Evolutionary conservation across 1,140 invertebrate species (phyloP), one percentile per base, ranked within the genome.

Genomic region (Portunus trituberculatus): DNA sequence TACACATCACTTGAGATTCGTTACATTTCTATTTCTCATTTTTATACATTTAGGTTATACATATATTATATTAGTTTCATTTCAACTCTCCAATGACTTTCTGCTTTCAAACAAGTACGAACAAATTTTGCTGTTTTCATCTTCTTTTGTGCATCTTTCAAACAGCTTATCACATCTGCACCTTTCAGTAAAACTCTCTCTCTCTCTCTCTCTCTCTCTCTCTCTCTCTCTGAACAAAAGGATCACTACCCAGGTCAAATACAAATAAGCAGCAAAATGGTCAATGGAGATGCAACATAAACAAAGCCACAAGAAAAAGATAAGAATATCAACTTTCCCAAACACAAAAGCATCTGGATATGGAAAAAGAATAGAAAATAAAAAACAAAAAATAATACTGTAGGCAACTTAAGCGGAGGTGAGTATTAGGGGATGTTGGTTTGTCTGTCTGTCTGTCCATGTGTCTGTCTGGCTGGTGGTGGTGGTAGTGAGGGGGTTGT

Each of bases 221-320:
- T 86, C 83, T 86, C 83, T 86, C 83, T 86, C 83, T 86, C 83
- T 86, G 8, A 86, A 86, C 52, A 76, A 76, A 76, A 76, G 67
- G 20, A 76, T n/a, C 20, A 76, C 67, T 76, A 76, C 12, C 67
- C 67, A 76, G 67, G 67, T 76, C 67, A 76, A 76, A 76, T 76
- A 76, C 12, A 7, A 76, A 76, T 12, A 12, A 76, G 67, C 67
- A n/a, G 67, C 20, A 76, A 7, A 25, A n/a, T 25, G 4, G 2
- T 25, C 67, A 76, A 7, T 76, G 20, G 12, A n/a, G 4, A 76
- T 20, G 20, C 67, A 76, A n/a, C n/a, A 20, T n/a, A n/a, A 76
- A 12, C 20, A 20, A n/a, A 76, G 25, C 20, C 16, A 20, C 67
- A 25, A 76, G 12, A 76, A 76, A 76, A n/a, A 76, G 6, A 76